phyloP scores from a whole-genome alignment of 2,797 vertebrate genomes.

The Numenius phaeopus region DNA sequence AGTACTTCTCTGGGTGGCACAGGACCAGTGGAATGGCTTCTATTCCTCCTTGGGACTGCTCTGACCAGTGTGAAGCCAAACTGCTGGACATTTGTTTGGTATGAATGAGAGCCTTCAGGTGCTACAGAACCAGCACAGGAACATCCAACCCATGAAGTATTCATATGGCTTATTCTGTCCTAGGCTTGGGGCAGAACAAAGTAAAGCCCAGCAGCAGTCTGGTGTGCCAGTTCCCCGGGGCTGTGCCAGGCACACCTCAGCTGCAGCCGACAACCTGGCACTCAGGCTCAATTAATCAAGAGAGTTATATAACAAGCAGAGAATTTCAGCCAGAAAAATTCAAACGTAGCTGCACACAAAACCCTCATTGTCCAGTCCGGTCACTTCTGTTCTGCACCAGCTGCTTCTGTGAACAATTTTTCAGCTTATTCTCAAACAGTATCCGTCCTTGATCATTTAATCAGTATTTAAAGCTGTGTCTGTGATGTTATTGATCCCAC shows the following conservation, averaged over 20 bases:
- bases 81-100: neutral
- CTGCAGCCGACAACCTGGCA: neutral
- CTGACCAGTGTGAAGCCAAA: neutral
- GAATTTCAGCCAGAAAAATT: conserved; percentile 38
- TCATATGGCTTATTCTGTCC: neutral
- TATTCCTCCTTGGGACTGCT: neutral
- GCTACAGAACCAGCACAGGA: neutral
- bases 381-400: conserved; percentile 30
- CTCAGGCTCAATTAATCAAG: conserved; percentile 32
- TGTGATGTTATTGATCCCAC: conserved; percentile 55
- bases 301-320: conserved; percentile 27
- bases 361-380: conserved; percentile 12
- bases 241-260: neutral
- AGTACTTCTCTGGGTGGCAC: neutral
- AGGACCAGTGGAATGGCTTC: neutral
- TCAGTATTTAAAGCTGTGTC: conserved; percentile 59
- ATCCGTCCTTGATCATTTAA: conserved; percentile 57
- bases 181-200: neutral
- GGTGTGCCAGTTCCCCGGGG: neutral
- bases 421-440: conserved; percentile 34
- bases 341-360: neutral
- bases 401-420: conserved; percentile 43
- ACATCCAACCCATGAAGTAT: neutral
- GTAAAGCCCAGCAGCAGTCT: neutral
- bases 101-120: neutral